These are phyloP conservation scores for Lagria hirta DNA, from an alignment of 2,888 invertebrate species.

Conservation along the genomic window DNA sequence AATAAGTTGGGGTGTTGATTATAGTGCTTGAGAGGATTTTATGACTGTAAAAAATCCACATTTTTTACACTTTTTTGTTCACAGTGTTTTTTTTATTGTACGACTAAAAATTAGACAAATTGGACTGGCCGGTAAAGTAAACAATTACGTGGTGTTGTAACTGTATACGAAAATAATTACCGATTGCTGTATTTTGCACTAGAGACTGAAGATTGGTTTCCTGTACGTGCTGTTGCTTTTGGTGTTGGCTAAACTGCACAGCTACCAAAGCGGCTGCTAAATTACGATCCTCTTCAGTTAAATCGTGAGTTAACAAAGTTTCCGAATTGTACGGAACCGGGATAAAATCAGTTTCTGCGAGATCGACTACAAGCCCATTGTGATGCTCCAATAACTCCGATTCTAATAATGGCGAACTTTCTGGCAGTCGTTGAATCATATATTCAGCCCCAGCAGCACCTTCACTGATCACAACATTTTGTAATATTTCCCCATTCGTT, in stretches of 20 bases:
- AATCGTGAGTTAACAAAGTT: conserved; percentile 52
- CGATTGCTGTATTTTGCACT: conserved; percentile 23
- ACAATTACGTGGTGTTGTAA: no score
- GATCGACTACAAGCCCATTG: conserved; percentile 52
- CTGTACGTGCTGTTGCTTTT: conserved; percentile 59
- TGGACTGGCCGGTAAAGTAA: no score
- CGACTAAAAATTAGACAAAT: no score
- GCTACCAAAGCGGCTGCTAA: conserved; percentile 64
- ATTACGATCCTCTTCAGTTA: conserved; percentile 62
- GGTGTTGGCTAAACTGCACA: conserved; percentile 63
- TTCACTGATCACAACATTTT: conserved; percentile 49
- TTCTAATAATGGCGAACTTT: conserved; percentile 50
- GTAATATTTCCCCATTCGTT: conserved; percentile 43
- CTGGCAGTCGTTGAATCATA: conserved; percentile 51
- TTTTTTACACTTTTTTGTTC: no score
- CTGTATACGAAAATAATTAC: no score
- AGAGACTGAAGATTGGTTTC: conserved; percentile 41
- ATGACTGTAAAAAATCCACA: no score
- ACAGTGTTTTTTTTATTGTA: no score
- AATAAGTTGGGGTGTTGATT: no score
- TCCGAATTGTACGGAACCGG: conserved; percentile 53
- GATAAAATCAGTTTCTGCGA: conserved; percentile 51
- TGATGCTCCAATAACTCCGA: conserved; percentile 51
- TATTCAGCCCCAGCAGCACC: conserved; percentile 48
- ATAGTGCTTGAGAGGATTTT: no score